These are phyloP conservation scores for Arrhopalites spinosus DNA, from an alignment of 2,888 invertebrate species.

Conservation along the genomic window DNA sequence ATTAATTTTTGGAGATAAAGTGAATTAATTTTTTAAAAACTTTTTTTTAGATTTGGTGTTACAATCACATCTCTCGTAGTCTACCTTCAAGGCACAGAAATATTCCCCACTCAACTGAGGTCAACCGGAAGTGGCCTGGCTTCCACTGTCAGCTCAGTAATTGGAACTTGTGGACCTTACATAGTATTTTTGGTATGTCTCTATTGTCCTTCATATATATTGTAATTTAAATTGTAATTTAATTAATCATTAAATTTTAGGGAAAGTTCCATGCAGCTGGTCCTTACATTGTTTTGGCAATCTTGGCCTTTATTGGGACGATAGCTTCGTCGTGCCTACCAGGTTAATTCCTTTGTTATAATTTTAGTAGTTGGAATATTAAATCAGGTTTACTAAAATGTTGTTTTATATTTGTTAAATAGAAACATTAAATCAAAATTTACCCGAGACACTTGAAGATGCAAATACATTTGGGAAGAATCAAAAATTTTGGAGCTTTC, in stretches of 20 bases:
- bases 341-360: too few relatives aligned
- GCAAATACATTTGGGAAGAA: constrained; percentile 65
- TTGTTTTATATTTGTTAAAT: too few relatives aligned
- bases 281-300: too few relatives aligned
- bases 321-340: too few relatives aligned
- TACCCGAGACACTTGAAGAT: too few relatives aligned
- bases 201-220: too few relatives aligned
- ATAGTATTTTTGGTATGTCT: constrained; percentile 65
- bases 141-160: constrained; percentile 64
- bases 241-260: background rate
- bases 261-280: too few relatives aligned
- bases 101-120: constrained; percentile 70
- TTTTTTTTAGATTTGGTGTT: constrained; percentile 53
- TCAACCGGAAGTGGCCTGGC: constrained; percentile 70
- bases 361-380: too few relatives aligned
- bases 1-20: too few relatives aligned
- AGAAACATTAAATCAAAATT: too few relatives aligned
- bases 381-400: too few relatives aligned
- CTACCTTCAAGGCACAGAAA: constrained; percentile 65
- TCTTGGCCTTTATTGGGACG: too few relatives aligned
- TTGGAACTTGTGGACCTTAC: constrained; percentile 67
- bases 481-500: constrained; percentile 57
- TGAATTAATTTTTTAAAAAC: background rate
- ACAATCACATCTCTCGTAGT: constrained; percentile 67
- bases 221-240: background rate